Conservation (phyloP, 2,113 vertebrate genomes). For the Marmota monax region DNA sequence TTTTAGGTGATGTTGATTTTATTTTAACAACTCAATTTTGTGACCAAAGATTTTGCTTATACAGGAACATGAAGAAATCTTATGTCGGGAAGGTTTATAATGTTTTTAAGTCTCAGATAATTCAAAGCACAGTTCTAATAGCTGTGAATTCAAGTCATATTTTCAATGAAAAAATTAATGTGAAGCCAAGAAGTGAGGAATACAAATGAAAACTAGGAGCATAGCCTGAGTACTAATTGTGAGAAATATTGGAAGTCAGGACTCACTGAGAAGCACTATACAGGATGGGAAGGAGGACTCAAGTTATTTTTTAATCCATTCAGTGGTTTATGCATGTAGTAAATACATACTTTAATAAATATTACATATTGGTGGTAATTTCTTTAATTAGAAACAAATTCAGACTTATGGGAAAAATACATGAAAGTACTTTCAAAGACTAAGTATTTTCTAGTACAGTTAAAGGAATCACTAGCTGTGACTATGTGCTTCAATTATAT, state of each 20-base stretch:
- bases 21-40: neutral
- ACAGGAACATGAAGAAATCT: neutral
- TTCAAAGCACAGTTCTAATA: neutral
- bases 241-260: neutral
- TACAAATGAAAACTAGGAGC: neutral
- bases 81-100: neutral
- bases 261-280: neutral
- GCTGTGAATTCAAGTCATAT: neutral
- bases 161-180: neutral
- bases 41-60: neutral
- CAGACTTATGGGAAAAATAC: neutral
- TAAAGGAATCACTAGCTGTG: neutral
- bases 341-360: neutral
- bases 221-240: neutral
- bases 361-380: neutral
- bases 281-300: neutral
- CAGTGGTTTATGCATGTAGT: neutral
- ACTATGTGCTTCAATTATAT: conserved; percentile 4
- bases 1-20: conserved; percentile 7
- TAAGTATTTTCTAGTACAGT: neutral
- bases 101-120: conserved; percentile 6
- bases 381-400: conserved; percentile 25
- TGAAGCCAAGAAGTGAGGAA: neutral
- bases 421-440: conserved; percentile 48
- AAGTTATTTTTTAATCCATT: neutral